Evolutionary conservation across 2,888 invertebrate species (phyloP).

Genomic region (Punctoribates punctum): DNA sequence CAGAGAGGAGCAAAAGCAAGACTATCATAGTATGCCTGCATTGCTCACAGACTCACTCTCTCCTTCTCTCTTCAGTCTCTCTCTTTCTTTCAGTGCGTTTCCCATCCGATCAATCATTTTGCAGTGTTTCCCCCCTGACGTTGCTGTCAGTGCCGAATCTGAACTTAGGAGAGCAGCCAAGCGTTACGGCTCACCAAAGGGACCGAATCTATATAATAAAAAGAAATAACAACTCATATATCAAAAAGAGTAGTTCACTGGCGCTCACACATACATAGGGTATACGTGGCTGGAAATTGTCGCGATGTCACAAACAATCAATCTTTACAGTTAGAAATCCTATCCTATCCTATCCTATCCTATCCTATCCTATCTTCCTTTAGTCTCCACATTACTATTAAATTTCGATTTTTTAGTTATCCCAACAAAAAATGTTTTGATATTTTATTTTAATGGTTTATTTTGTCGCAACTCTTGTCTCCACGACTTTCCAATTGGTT

Average conservation of each 20-base stretch:
- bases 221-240: slow-evolving; percentile 25
- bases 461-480: neutral
- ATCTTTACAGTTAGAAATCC: slow-evolving; percentile 26
- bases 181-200: slow-evolving; percentile 27
- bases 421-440: neutral
- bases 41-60: neutral
- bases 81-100: slow-evolving; percentile 15
- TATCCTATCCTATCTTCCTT: neutral
- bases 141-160: slow-evolving; percentile 39
- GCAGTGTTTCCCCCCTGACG: slow-evolving; percentile 18
- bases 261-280: neutral
- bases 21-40: no score
- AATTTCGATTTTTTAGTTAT: neutral
- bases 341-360: neutral
- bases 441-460: slow-evolving; percentile 1
- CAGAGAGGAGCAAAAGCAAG: neutral
- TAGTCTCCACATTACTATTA: neutral
- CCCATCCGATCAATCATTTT: slow-evolving; percentile 36
- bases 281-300: slow-evolving; percentile 21
- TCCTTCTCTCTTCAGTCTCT: neutral
- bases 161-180: slow-evolving; percentile 36
- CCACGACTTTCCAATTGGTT: neutral
- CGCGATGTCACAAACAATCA: slow-evolving; percentile 21
- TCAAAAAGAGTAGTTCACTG: slow-evolving; percentile 16
- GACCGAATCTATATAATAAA: slow-evolving; percentile 28